phyloP scores from a whole-genome alignment of 2,888 invertebrate genomes.

The Dynastes maya region DNA sequence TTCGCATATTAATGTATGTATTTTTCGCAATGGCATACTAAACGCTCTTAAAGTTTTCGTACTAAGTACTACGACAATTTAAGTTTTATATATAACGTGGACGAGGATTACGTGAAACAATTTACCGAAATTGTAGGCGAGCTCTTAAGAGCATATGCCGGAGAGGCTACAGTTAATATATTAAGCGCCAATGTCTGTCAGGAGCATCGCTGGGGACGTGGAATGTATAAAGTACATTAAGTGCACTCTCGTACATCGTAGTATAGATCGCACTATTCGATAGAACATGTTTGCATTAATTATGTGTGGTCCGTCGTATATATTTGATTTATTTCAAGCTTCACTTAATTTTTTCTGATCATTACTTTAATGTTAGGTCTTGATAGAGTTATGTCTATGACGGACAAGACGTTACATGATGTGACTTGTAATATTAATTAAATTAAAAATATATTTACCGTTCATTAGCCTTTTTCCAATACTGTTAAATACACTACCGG shows the following conservation, averaged over 20 bases:
- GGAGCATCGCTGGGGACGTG: constrained; percentile 12
- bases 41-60: constrained; percentile 8
- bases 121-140: neutral
- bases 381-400: neutral
- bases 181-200: constrained; percentile 40
- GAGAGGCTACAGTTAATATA: constrained; percentile 34
- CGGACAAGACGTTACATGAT: too few species aligned
- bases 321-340: neutral
- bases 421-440: too few species aligned
- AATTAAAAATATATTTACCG: too few species aligned
- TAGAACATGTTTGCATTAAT: constrained; percentile 27
- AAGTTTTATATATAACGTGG: constrained; percentile 9
- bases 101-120: constrained; percentile 16
- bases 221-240: constrained; percentile 35
- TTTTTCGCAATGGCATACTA: neutral
- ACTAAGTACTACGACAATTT: constrained; percentile 20
- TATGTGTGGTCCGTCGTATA: constrained; percentile 7
- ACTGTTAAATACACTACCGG: too few species aligned
- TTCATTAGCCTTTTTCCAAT: too few species aligned
- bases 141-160: constrained; percentile 25
- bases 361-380: neutral
- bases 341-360: neutral
- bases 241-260: constrained; percentile 10
- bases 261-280: constrained; percentile 23
- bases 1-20: constrained; percentile 13